Percentiles rank a stretch among this genome's conserved stretches.
phyloP scores from a whole-genome alignment of 2,888 invertebrate species.

The Dryocosmus kuriphilus region DNA sequence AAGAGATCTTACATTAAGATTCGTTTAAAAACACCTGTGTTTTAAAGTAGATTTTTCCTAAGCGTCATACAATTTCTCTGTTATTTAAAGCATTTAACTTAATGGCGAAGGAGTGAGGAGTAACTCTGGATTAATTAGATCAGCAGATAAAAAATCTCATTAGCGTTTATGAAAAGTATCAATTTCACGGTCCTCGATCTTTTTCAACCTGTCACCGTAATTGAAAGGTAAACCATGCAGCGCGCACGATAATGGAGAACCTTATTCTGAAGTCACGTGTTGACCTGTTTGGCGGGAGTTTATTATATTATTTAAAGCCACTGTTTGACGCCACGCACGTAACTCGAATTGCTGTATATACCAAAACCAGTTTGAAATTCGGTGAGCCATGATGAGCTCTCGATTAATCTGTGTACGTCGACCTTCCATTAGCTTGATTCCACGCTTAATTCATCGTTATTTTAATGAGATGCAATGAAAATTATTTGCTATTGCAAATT shows the following conservation, averaged over 20 bases:
- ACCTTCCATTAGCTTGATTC: slow-evolving; percentile 71
- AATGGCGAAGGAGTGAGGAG: neutral
- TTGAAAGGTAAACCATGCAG: slow-evolving; percentile 12
- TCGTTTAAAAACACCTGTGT: neutral
- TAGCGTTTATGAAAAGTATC: neutral
- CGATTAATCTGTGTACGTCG: slow-evolving; percentile 69
- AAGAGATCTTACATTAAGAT: slow-evolving; percentile 1
- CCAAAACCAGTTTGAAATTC: slow-evolving; percentile 67
- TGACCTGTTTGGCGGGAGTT: slow-evolving; percentile 24
- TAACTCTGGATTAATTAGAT: neutral
- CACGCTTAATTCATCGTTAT: slow-evolving; percentile 66
- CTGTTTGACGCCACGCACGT: slow-evolving; percentile 25
- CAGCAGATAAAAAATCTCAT: neutral
- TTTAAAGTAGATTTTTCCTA: neutral
- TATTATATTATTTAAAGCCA: slow-evolving; percentile 31
- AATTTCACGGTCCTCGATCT: slow-evolving; percentile 10
- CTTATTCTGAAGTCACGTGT: slow-evolving; percentile 21
- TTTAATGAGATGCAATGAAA: neutral
- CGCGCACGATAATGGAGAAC: slow-evolving; percentile 2
- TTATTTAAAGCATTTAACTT: neutral
- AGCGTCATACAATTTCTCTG: neutral
- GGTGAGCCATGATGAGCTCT: slow-evolving; percentile 68
- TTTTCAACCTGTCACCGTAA: slow-evolving; percentile 7
- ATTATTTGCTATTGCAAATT: neutral
- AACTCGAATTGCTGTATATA: slow-evolving; percentile 45